A percentile compares a stretch with the other conserved stretches of the same genome.
Evolutionary conservation across 2,888 invertebrate genomes (phyloP).

Genomic region (Gibbula magus): DNA sequence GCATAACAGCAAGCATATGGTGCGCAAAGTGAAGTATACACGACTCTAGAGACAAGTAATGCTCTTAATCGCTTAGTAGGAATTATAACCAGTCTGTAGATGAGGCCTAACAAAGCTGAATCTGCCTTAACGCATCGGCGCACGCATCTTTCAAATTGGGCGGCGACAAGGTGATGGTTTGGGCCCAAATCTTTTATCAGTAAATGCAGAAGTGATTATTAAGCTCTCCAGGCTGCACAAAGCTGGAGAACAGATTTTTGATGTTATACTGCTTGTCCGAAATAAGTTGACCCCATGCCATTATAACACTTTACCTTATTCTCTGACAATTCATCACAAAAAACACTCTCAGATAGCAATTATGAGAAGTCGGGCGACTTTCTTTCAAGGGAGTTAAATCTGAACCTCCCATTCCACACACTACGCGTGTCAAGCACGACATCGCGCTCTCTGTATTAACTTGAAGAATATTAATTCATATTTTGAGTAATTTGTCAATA

Average conservation of each 20-base stretch:
- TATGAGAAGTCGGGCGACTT: conserved; percentile 3
- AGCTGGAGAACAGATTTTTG: background rate
- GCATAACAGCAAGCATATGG: conserved; percentile 14
- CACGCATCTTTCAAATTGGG: background rate
- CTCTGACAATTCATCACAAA: conserved; percentile 5
- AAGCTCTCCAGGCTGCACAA: background rate
- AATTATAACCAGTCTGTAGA: conserved; percentile 4
- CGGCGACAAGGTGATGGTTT: background rate
- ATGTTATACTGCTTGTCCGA: background rate
- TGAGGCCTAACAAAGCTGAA: background rate
- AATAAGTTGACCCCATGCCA: background rate
- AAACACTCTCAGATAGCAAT: conserved; percentile 3
- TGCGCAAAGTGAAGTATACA: background rate
- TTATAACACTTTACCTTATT: background rate
- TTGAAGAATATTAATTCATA: background rate
- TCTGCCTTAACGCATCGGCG: background rate
- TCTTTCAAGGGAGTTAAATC: background rate
- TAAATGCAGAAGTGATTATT: conserved; percentile 2
- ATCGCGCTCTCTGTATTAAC: background rate
- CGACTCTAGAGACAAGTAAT: background rate
- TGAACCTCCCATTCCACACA: background rate
- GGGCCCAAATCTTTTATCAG: background rate
- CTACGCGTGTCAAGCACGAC: conserved; percentile 15
- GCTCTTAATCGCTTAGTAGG: background rate
- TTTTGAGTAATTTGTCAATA: conserved; percentile 12